Base-by-base conservation (phyloP, 1,140 invertebrate species). In the Triops longicaudatus region DNA sequence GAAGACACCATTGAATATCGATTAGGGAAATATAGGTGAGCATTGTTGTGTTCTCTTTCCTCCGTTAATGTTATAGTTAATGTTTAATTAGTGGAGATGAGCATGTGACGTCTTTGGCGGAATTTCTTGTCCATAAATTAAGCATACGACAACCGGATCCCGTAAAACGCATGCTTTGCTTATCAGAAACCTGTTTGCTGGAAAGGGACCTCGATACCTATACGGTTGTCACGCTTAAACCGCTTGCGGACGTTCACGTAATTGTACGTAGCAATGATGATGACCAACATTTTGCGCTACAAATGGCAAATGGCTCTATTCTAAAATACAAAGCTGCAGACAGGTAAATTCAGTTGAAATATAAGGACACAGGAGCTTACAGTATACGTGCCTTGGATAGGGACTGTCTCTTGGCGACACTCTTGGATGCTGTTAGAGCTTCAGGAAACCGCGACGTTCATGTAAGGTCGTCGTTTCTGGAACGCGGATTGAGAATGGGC, bases 401-500 rank as follows among this genome's bases (percentile, higher is more conserved):
- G 81, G 98, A 99, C 87, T 93, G 96, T 0, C 83, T 99, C 73
- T 83, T 99, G 73, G 97, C 98, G 1, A 98, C 97, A 5, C 84
- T 99, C 14, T 84, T 99, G 78, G 98, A 99, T 86, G 96, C 96
- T 72, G 95, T 98, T 12, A 87, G 98, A 80, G 96, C 95, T 22
- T 96, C 96, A 28, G 97, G 98, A 1, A 99, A 99, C 83, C 88
- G 93, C 81, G 95, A 99, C 86, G 93, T 99, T n/a, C 96, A 98
- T 86, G 93, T 99, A 2, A 93, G 92, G 82, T 97, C 97, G 87
- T 87, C 86, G 74, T 87, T 87, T 22, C 95, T 95, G 72, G 88
- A 92, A 72, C 86, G 95, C 78, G 94, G 94, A 0, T 91, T 93
- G 81, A 87, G 97, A 79, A 88, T 98, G 78, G 93, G 96, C 50